phyloP scores from a whole-genome alignment of 2,113 vertebrate species.

The Rhabdornis inornatus region DNA sequence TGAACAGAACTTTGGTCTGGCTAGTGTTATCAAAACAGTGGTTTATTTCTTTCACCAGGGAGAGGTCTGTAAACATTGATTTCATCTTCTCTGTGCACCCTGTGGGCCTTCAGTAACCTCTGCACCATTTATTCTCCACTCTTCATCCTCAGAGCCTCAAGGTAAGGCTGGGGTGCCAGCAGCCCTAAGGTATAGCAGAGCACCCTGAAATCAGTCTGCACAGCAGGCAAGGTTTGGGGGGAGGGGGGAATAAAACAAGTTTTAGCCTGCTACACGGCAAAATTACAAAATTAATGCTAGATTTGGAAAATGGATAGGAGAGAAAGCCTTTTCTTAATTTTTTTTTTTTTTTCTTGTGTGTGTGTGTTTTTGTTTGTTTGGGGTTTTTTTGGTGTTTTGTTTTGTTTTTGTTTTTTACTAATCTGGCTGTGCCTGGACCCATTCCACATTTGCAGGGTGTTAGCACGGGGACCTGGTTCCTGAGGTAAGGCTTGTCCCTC shows the following conservation, averaged over 20 bases:
- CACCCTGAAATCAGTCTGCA: neutral
- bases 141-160: neutral
- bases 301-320: neutral
- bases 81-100: neutral
- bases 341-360: neutral
- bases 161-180: neutral
- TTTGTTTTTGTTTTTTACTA: neutral
- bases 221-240: neutral
- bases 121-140: neutral
- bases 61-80: neutral
- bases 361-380: too few species aligned
- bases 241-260: neutral
- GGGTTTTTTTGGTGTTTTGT: neutral
- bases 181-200: neutral
- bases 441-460: neutral
- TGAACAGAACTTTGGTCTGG: neutral
- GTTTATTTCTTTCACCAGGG: neutral
- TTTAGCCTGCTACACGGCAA: neutral
- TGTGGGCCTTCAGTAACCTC: neutral
- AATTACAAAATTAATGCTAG: neutral
- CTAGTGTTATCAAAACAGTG: neutral
- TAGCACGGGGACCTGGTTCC: neutral
- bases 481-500: neutral
- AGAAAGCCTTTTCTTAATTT: neutral
- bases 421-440: neutral